Percentiles rank a stretch among this genome's conserved stretches.
Evolutionary conservation across 2,888 invertebrate genomes (phyloP).

Genomic region (Rapana venosa): DNA sequence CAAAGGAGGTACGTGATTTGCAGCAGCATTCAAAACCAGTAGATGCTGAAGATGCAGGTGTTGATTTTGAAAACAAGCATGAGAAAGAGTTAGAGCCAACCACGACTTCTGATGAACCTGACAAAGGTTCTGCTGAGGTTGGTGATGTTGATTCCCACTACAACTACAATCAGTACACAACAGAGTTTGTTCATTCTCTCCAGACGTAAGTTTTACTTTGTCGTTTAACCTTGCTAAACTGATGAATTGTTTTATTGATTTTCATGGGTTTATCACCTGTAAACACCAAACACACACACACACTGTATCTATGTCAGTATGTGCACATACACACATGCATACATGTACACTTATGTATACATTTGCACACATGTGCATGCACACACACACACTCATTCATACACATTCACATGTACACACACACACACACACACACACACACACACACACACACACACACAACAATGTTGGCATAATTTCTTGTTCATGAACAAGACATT

Average conservation of each 20-base stretch:
- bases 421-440: background rate
- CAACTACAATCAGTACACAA: constrained; percentile 40
- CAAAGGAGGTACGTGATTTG: constrained; percentile 14
- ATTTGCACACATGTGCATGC: background rate
- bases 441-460: too few relatives aligned
- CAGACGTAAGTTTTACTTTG: constrained; percentile 37
- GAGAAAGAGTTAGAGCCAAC: background rate
- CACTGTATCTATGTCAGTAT: background rate
- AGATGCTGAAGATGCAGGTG: background rate
- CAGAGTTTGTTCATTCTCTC: constrained; percentile 40
- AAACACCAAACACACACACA: background rate
- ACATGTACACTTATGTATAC: too few relatives aligned
- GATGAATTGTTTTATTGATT: background rate
- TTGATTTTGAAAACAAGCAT: background rate
- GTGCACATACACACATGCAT: background rate
- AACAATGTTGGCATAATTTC: too few relatives aligned
- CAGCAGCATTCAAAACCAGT: background rate
- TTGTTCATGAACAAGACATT: too few relatives aligned
- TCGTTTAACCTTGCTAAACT: background rate
- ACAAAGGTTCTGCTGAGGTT: background rate
- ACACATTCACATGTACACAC: background rate
- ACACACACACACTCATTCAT: background rate
- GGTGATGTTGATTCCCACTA: constrained; percentile 36
- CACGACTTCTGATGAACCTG: background rate
- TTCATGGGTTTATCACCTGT: background rate